Percentiles rank a stretch among this genome's conserved stretches.
Conservation (phyloP, 2,797 vertebrate species). For the Enteromius radiatus region DNA sequence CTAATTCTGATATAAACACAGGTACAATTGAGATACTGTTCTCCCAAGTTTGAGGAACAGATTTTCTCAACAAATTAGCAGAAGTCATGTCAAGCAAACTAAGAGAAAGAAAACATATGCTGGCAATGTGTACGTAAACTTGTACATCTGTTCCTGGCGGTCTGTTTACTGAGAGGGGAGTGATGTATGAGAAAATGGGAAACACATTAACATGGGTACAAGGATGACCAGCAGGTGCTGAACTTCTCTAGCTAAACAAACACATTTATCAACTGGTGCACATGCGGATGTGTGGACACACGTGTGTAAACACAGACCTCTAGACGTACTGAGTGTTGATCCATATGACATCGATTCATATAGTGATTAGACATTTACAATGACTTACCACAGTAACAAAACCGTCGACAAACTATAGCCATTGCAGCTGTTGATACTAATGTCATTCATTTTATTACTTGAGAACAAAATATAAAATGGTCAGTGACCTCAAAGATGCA, state of each 20-base stretch:
- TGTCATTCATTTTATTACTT: not conserved
- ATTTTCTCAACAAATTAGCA: not conserved
- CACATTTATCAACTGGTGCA: constrained; percentile 25
- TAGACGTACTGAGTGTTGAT: constrained; percentile 3
- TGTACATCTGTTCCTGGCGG: constrained; percentile 15
- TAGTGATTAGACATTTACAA: not conserved
- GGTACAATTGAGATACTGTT: not conserved
- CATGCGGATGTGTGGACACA: not conserved
- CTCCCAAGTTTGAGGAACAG: not conserved
- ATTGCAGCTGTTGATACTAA: not conserved
- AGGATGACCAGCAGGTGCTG: constrained; percentile 21
- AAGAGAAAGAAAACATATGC: not conserved
- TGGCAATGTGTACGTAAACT: not conserved
- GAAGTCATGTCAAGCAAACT: not conserved
- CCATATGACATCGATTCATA: not conserved
- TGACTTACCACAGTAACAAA: not conserved
- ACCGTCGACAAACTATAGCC: not conserved
- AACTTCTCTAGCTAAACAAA: constrained; percentile 39
- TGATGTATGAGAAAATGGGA: constrained; percentile 57
- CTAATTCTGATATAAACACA: not conserved
- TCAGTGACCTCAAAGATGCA: not conserved
- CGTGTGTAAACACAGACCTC: constrained; percentile 41
- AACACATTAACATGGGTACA: constrained; percentile 1
- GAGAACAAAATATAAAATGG: not conserved
- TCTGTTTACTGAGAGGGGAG: constrained; percentile 30